Evolutionary conservation across 2,888 invertebrate species (phyloP), one percentile per base, ranked within the genome.

Genomic region (Autographa pulchrina): DNA sequence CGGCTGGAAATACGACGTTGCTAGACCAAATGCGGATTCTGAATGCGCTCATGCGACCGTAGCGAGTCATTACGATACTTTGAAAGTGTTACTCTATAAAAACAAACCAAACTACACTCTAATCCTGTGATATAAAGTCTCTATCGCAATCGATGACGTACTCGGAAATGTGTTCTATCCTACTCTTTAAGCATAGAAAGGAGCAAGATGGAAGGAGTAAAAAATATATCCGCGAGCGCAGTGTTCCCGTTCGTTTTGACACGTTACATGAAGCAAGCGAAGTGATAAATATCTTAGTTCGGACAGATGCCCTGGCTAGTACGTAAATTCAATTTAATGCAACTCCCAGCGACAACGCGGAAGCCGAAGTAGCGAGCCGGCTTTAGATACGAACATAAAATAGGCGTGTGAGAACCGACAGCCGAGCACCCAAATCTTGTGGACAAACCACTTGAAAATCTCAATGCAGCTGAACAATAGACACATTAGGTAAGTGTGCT

Each of bases 41-140:
- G 92, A 94, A 94, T 94, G 95, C 94, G 94, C 90, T 93, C 95
- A 95, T 92, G 94, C 93, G 93, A 95, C 95, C 95, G 94, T 94
- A 94, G 92, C 94, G 89, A 94, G 93, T 90, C 92, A 94, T 93
- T 93, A 92, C 92, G 92, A 94, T 94, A 92, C 92, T 92, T 92
- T 91, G 90, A 92, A 93, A 92, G 90, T 92, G 87, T 88, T 90
- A 81, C 85, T 85, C 75, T 80, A 85, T 82, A 90, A 88, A 88
- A 88, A 88, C 89, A 92, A 84, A 88, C 90, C 77, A 91, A 92
- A 92, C 78, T 91, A 85, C 83, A 91, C 94, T 91, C 85, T 94
- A 94, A 86, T 86, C 74, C 89, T 65, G 79, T 61, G 86, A 69
- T 77, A 89, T 93, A 93, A 90, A 92, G 93, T 90, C 85, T 77